Evolutionary conservation across 37 sponge, comb jelly and placozoan species (phyloP).

Genomic region (Beroe ovata): DNA sequence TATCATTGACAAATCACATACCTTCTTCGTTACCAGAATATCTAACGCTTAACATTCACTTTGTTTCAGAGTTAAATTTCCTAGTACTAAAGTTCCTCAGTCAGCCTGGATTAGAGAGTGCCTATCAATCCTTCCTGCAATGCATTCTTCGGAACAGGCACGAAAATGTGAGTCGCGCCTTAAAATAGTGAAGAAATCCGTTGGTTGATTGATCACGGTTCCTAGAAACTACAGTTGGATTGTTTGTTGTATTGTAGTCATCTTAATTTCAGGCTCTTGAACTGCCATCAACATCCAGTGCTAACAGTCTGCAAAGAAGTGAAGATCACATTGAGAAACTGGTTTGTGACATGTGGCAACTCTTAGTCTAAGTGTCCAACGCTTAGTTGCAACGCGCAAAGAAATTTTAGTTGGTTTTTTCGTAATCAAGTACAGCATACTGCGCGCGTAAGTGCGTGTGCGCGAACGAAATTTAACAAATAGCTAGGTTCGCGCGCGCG

Average conservation of each 20-base stretch:
- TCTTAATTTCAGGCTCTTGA: background rate
- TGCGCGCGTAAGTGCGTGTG: background rate
- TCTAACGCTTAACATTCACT: too few species aligned
- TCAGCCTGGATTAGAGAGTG: constrained; percentile 30
- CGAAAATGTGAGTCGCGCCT: constrained; percentile 10
- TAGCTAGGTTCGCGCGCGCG: too few species aligned
- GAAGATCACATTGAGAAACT: background rate
- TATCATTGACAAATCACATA: too few species aligned
- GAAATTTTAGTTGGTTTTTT: background rate
- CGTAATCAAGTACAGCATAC: background rate
- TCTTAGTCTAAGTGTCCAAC: background rate
- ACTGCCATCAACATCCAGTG: background rate
- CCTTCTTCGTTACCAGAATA: too few species aligned
- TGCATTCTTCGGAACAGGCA: background rate
- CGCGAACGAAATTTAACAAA: too few species aligned
- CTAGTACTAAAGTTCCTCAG: constrained; percentile 31
- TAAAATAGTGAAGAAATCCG: too few species aligned
- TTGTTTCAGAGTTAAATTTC: constrained; percentile 59
- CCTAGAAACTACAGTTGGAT: too few species aligned
- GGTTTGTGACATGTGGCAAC: background rate
- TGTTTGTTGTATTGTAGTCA: too few species aligned
- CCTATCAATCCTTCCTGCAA: background rate
- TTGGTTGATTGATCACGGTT: too few species aligned
- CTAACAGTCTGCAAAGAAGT: background rate
- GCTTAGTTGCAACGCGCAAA: background rate